A percentile compares a stretch with the other conserved stretches of the same genome.
Conservation (phyloP, 2,113 vertebrate genomes). For the Marmota monax region DNA sequence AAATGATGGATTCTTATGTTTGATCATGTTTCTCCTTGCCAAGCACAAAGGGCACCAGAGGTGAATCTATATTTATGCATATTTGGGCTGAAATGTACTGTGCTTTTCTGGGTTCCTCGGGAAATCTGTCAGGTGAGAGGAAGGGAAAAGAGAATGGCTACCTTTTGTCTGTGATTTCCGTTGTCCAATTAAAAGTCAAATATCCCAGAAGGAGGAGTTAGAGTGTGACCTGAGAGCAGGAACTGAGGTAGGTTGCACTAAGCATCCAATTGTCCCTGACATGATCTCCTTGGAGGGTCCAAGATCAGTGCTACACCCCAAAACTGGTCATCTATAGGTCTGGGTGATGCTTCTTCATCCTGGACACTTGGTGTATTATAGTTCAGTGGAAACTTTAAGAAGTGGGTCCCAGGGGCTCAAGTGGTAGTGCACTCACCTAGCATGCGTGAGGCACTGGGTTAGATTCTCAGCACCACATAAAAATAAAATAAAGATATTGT, state of each 20-base stretch:
- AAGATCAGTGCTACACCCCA: too few species aligned
- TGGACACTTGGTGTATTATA: too few species aligned
- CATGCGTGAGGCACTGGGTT: too few species aligned
- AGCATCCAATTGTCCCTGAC: too few species aligned
- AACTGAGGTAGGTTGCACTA: not conserved
- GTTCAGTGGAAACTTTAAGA: not conserved
- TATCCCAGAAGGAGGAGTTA: not conserved
- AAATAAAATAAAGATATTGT: too few species aligned
- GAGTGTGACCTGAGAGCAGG: not conserved
- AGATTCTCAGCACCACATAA: too few species aligned
- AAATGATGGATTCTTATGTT: not conserved
- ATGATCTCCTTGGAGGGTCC: not conserved
- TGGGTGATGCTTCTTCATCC: not conserved
- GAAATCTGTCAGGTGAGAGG: not conserved
- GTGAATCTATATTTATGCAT: not conserved
- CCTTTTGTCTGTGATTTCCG: constrained; percentile 3
- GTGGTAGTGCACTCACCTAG: too few species aligned
- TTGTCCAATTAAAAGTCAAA: constrained; percentile 49
- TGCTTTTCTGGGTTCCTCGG: not conserved
- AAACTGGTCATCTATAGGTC: too few species aligned
- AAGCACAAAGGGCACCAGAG: not conserved
- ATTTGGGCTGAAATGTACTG: not conserved
- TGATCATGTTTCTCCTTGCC: not conserved
- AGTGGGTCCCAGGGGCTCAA: too few species aligned
- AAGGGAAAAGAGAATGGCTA: not conserved